Conservation (phyloP, 2,888 invertebrate species). For the Geotrupes spiniger region DNA sequence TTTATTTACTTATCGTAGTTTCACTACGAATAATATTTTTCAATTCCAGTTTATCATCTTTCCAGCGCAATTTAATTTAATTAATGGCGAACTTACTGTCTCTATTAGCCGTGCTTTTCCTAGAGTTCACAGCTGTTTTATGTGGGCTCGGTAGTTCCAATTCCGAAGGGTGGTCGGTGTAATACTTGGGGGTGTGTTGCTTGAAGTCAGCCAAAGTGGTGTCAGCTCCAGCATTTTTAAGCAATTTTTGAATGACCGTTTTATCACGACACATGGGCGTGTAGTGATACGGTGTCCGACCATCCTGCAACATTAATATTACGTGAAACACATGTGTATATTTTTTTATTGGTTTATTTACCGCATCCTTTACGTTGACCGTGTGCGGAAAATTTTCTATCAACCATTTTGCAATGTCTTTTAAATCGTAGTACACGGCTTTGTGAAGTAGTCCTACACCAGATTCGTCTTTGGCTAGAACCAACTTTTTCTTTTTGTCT, state of each 20-base stretch:
- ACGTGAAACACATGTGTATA: not conserved
- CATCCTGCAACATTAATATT: conserved; percentile 54
- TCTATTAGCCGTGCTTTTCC: conserved; percentile 36
- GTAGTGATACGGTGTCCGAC: conserved; percentile 66
- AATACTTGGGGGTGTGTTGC: conserved; percentile 58
- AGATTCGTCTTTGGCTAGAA: conserved; percentile 64
- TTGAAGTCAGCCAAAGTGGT: conserved; percentile 58
- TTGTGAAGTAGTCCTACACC: conserved; percentile 77
- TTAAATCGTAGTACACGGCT: conserved; percentile 72
- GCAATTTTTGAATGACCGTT: conserved; percentile 58
- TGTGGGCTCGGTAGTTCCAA: conserved; percentile 53
- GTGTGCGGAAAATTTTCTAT: conserved; percentile 65
- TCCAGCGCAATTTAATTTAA: too few relatives aligned
- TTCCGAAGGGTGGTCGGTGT: conserved; percentile 55
- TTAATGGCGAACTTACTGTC: conserved; percentile 37
- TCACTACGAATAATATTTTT: too few relatives aligned
- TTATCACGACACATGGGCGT: conserved; percentile 61
- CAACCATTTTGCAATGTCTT: conserved; percentile 70
- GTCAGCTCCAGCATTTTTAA: conserved; percentile 63
- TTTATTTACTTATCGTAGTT: too few relatives aligned
- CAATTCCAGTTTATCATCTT: too few relatives aligned
- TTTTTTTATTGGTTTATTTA: conserved; percentile 53
- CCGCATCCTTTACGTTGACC: conserved; percentile 67
- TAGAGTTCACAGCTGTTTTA: conserved; percentile 36
- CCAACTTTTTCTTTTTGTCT: conserved; percentile 53